Evolutionary conservation across 1,140 invertebrate genomes (phyloP).

Genomic region (Pseudomyrmex dendroicus): DNA sequence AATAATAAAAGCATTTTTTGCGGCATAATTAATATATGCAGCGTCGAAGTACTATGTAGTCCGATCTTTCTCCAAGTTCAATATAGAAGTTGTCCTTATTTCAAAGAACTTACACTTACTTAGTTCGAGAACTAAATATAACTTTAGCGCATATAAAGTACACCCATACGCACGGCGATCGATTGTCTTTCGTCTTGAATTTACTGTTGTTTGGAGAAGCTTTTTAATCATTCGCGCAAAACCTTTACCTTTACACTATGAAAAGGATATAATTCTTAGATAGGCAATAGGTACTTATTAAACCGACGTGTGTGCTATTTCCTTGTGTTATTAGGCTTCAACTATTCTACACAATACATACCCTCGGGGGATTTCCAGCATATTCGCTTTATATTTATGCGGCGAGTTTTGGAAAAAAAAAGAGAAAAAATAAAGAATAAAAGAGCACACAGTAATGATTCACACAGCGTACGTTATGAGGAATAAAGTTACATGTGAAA

Average conservation of each 20-base stretch:
- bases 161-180: constrained; percentile 16
- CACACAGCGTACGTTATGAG: constrained; percentile 2
- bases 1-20: not conserved
- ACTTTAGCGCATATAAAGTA: constrained; percentile 22
- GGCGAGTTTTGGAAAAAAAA: not conserved
- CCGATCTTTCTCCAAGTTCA: not conserved
- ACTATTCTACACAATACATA: not conserved
- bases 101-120: not conserved
- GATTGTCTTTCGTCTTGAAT: constrained; percentile 41
- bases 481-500: constrained; percentile 44
- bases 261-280: constrained; percentile 25
- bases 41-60: not conserved
- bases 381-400: not conserved
- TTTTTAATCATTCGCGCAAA: constrained; percentile 15
- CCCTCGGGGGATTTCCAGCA: not conserved
- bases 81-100: not conserved
- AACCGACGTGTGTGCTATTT: not conserved
- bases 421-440: not conserved
- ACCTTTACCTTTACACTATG: constrained; percentile 17
- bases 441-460: constrained; percentile 11
- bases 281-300: not conserved
- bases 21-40: too few relatives aligned
- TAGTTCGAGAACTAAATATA: constrained; percentile 28
- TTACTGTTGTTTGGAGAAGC: not conserved
- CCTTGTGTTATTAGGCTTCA: constrained; percentile 3